Conservation (phyloP, 1,140 invertebrate species). For the Trachelipus rathkii region DNA sequence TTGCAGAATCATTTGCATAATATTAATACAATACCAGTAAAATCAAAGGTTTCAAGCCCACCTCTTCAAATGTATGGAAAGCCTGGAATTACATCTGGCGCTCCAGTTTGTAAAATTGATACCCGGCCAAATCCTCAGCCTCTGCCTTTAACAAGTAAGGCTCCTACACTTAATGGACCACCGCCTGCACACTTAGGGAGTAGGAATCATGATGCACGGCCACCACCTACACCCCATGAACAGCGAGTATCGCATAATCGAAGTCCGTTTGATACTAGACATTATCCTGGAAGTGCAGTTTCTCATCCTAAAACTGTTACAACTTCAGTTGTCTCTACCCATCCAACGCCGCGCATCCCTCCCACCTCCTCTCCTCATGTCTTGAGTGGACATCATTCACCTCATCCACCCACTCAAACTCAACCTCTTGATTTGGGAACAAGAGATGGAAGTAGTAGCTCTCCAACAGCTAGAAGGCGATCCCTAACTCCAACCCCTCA, state of each 20-base stretch:
- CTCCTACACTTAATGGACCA: slow-evolving; percentile 57
- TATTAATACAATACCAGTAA: slow-evolving; percentile 48
- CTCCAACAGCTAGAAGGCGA: slow-evolving; percentile 36
- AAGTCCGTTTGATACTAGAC: slow-evolving; percentile 42
- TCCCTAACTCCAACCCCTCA: slow-evolving; percentile 42
- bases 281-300: slow-evolving; percentile 48
- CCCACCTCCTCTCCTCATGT: slow-evolving; percentile 40
- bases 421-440: slow-evolving; percentile 40
- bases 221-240: slow-evolving; percentile 45
- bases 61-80: slow-evolving; percentile 73
- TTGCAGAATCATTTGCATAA: slow-evolving; percentile 42
- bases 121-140: slow-evolving; percentile 50
- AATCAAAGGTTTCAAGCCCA: slow-evolving; percentile 71
- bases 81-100: slow-evolving; percentile 61
- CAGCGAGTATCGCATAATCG: slow-evolving; percentile 57
- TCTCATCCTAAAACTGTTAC: slow-evolving; percentile 44
- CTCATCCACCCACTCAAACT: slow-evolving; percentile 36
- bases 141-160: slow-evolving; percentile 64
- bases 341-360: slow-evolving; percentile 46
- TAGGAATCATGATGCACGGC: slow-evolving; percentile 25
- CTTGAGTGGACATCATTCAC: slow-evolving; percentile 20
- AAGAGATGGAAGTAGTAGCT: slow-evolving; percentile 32
- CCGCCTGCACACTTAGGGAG: slow-evolving; percentile 47
- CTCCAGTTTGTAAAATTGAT: slow-evolving; percentile 58
- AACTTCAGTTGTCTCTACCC: slow-evolving; percentile 46